These are phyloP conservation scores for Teinopalpus imperialis DNA, from an alignment of 2,888 invertebrate species.

Conservation along the genomic window DNA sequence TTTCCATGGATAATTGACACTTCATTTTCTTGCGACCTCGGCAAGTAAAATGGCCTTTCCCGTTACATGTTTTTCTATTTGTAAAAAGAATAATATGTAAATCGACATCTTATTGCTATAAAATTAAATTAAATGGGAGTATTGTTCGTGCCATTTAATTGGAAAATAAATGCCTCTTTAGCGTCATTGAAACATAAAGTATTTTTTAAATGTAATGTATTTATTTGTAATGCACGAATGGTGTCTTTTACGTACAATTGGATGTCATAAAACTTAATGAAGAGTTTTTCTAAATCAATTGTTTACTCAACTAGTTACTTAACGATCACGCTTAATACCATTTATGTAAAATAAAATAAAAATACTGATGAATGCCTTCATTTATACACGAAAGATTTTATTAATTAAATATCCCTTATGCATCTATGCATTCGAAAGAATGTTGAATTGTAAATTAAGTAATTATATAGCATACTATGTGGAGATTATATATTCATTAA, in stretches of 20 bases:
- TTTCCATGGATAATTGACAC: no score
- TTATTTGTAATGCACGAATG: no score
- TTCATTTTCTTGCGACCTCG: no score
- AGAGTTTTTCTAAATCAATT: slow-evolving; percentile 5
- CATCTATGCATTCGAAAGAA: no score
- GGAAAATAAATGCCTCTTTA: background rate
- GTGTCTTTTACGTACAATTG: no score
- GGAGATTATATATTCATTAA: no score
- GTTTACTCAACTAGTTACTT: slow-evolving; percentile 5
- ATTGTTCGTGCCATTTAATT: slow-evolving; percentile 1
- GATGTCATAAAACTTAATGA: background rate
- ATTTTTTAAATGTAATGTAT: no score
- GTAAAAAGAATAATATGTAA: no score
- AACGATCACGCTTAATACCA: no score
- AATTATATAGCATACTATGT: background rate
- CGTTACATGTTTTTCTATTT: no score
- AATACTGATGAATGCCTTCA: background rate
- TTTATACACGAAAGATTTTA: background rate
- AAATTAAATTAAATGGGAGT: background rate
- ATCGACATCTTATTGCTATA: no score
- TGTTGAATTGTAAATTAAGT: background rate
- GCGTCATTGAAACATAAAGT: background rate
- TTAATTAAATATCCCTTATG: background rate
- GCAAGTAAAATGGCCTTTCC: no score
- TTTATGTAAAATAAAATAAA: slow-evolving; percentile 6